Conservation (phyloP, 2,888 invertebrate genomes). For the Agrotis clavis region DNA sequence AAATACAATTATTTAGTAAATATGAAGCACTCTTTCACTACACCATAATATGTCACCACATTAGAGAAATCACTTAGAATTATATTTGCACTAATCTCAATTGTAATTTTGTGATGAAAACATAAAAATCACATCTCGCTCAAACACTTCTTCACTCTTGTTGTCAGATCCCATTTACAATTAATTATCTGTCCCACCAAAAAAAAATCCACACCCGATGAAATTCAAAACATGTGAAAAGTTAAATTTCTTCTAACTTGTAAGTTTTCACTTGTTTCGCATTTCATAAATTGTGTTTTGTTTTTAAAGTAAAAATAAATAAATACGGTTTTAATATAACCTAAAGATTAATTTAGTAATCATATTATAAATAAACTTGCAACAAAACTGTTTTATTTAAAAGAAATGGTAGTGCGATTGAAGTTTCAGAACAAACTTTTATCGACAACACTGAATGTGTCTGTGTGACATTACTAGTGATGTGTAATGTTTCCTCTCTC, state of each 20-base stretch:
- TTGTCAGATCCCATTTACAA: slow-evolving; percentile 62
- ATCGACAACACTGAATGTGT: slow-evolving; percentile 28
- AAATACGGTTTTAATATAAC: accelerated
- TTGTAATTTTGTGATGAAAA: slow-evolving; percentile 80
- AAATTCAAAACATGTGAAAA: slow-evolving; percentile 49
- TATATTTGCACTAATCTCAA: slow-evolving; percentile 58
- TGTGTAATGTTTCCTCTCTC: neutral
- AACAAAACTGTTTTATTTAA: accelerated
- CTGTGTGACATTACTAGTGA: slow-evolving; percentile 22
- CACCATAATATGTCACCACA: slow-evolving; percentile 66
- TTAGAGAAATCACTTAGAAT: slow-evolving; percentile 57
- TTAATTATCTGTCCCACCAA: slow-evolving; percentile 55
- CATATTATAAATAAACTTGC: accelerated
- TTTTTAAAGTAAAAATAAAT: neutral
- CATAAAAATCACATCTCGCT: slow-evolving; percentile 81
- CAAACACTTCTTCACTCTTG: slow-evolving; percentile 61
- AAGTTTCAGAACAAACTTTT: slow-evolving; percentile 49
- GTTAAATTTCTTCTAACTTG: neutral
- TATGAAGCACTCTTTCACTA: slow-evolving; percentile 67
- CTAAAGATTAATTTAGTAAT: neutral
- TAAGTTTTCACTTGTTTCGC: too few species aligned
- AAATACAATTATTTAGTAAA: slow-evolving; percentile 53
- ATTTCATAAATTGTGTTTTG: neutral
- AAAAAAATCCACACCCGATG: slow-evolving; percentile 61
- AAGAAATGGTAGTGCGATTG: neutral